phyloP scores from a whole-genome alignment of 2,797 vertebrate genomes.

The Characodon lateralis region DNA sequence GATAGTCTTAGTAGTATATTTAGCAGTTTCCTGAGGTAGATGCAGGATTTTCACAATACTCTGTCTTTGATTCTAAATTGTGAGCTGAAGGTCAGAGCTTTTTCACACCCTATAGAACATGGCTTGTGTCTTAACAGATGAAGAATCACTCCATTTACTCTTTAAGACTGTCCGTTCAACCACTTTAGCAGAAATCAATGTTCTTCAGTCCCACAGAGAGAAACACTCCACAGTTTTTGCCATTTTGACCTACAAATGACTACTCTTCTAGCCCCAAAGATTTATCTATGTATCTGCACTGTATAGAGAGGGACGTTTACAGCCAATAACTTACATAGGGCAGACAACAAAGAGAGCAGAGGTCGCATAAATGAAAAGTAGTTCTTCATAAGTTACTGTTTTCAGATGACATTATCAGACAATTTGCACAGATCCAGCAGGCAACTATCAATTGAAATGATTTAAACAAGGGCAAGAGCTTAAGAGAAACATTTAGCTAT shows the following conservation, averaged over 20 bases:
- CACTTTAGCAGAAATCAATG: slow-evolving; percentile 79
- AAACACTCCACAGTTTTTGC: slow-evolving; percentile 50
- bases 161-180: slow-evolving; percentile 63
- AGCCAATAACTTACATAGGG: slow-evolving; percentile 18
- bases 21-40: background rate
- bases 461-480: background rate
- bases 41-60: slow-evolving; percentile 5
- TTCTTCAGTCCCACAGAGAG: slow-evolving; percentile 59
- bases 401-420: background rate
- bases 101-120: slow-evolving; percentile 75
- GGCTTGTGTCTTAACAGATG: slow-evolving; percentile 81
- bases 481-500: background rate
- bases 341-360: slow-evolving; percentile 7
- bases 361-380: background rate
- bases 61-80: slow-evolving; percentile 72
- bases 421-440: background rate
- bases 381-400: slow-evolving; percentile 3
- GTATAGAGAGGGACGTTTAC: slow-evolving; percentile 25
- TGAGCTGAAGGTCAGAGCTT: slow-evolving; percentile 82
- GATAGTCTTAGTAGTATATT: background rate
- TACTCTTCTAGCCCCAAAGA: slow-evolving; percentile 42
- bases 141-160: slow-evolving; percentile 83
- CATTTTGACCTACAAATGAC: slow-evolving; percentile 70
- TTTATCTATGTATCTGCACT: slow-evolving; percentile 28
- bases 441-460: background rate